Conservation (phyloP, 2,888 invertebrate genomes). For the Caenorhabditis sinica region DNA sequence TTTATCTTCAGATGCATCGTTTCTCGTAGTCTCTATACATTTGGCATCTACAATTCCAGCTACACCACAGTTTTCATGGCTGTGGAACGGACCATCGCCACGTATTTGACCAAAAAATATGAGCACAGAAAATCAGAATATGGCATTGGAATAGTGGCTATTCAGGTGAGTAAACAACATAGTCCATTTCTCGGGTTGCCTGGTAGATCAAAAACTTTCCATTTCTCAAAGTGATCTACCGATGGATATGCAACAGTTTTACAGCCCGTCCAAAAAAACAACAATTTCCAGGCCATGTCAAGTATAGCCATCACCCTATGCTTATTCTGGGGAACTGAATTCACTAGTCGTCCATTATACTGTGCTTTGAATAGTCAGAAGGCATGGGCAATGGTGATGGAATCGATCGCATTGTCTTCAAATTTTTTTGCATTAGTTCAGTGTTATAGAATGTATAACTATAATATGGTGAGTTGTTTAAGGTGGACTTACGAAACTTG, state of each 20-base stretch:
- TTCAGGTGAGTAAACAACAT: neutral
- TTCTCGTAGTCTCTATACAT: constrained; percentile 25
- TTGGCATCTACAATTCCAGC: constrained; percentile 42
- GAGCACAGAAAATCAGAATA: constrained; percentile 17
- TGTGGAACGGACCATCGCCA: constrained; percentile 37
- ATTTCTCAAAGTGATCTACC: too few species aligned
- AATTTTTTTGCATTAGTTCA: constrained; percentile 20
- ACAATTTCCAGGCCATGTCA: neutral
- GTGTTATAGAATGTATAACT: constrained; percentile 13
- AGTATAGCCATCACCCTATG: neutral
- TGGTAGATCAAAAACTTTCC: neutral
- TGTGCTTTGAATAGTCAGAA: neutral
- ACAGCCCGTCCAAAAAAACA: too few species aligned
- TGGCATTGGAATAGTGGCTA: neutral
- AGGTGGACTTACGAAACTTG: neutral
- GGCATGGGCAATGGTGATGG: neutral
- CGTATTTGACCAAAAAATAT: constrained; percentile 19
- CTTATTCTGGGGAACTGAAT: neutral
- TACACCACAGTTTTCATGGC: constrained; percentile 34
- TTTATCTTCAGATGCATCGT: constrained; percentile 44
- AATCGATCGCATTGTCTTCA: constrained; percentile 5
- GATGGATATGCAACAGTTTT: too few species aligned
- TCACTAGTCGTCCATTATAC: constrained; percentile 2
- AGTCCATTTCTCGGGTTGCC: too few species aligned
- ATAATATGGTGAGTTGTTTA: constrained; percentile 23